Evolutionary conservation across 2,888 invertebrate genomes (phyloP).

Genomic region (Boloria selene): DNA sequence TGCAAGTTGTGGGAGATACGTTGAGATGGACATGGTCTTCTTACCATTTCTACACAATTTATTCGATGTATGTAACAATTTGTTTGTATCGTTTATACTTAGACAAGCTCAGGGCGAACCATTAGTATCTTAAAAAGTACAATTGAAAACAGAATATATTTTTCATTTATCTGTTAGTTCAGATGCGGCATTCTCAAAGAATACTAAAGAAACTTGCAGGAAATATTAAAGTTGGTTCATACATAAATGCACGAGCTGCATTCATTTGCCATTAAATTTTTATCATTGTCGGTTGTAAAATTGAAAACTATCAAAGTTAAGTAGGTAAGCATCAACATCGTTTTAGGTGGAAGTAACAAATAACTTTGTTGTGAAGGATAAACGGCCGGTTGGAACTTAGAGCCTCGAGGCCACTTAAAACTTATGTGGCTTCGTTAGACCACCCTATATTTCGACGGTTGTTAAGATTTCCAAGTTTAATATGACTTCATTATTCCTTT

Average conservation of each 20-base stretch:
- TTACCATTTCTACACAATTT: no score
- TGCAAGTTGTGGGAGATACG: no score
- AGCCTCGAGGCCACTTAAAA: constrained; percentile 77
- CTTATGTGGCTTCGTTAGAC: constrained; percentile 77
- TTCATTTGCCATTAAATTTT: constrained; percentile 29
- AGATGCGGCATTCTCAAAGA: constrained; percentile 1
- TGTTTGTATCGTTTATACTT: no score
- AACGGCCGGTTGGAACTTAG: constrained; percentile 70
- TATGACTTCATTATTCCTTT: constrained; percentile 18
- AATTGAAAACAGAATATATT: not conserved
- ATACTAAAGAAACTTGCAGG: constrained; percentile 10
- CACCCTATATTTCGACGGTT: constrained; percentile 29
- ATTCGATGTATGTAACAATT: no score
- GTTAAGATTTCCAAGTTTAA: constrained; percentile 30
- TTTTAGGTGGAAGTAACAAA: constrained; percentile 70
- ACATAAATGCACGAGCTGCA: constrained; percentile 30
- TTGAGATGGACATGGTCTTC: no score
- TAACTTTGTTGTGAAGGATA: constrained; percentile 75
- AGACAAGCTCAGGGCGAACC: not conserved
- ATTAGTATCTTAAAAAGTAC: constrained; percentile 11
- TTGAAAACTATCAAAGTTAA: constrained; percentile 45
- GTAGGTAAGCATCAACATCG: constrained; percentile 59
- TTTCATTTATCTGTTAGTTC: constrained; percentile 12
- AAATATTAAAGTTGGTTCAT: constrained; percentile 28
- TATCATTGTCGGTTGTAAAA: constrained; percentile 22